Evolutionary conservation across 2,888 invertebrate genomes (phyloP), one percentile per base, ranked within the genome.

Genomic region (Tillus elongatus): DNA sequence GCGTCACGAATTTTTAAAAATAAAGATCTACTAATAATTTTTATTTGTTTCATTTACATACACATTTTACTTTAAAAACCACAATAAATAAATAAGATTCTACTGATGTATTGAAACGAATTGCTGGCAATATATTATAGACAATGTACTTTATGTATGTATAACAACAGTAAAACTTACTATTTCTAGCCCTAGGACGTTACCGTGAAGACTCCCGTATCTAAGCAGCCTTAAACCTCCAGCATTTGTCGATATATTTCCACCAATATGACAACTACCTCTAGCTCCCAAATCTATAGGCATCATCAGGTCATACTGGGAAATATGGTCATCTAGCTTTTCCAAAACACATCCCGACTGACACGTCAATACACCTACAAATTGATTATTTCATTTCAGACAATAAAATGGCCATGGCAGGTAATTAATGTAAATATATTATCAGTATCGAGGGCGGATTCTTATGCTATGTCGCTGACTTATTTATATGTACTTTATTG

Each of bases 271-370:
- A 56, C 95, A 95, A 41, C 83, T 82, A 13, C 92, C 92, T 67
- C 96, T 96, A 0, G 97, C 92, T 0, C 97, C 97, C 38, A 98
- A 71, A 69, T 98, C 97, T 39, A 96, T 61, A 0, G 97, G 97
- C 75, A 96, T 87, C 60, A 89, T 86, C 15, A 90, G 72, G n/a
- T 79, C 80, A 37, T 72, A 68, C 4, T 83, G 75, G 4, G 72
- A 68, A 2, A 89, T 71, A 56, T 79, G 73, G 36, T 77, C 73
- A 51, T 95, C 90, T 24, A 97, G 64, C 35, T 72, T 79, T 65
- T 93, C 88, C 42, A 97, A 68, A 37, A 98, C 74, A 63, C 93
- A 93, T 2, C 97, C 97, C 10, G 92, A 77, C 63, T 96, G 82
- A 56, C 93, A 92, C 1, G 78, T 71, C 33, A 87, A 58, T 31